Evolutionary conservation across 2,888 invertebrate species (phyloP).

Genomic region (Spialia ferax): DNA sequence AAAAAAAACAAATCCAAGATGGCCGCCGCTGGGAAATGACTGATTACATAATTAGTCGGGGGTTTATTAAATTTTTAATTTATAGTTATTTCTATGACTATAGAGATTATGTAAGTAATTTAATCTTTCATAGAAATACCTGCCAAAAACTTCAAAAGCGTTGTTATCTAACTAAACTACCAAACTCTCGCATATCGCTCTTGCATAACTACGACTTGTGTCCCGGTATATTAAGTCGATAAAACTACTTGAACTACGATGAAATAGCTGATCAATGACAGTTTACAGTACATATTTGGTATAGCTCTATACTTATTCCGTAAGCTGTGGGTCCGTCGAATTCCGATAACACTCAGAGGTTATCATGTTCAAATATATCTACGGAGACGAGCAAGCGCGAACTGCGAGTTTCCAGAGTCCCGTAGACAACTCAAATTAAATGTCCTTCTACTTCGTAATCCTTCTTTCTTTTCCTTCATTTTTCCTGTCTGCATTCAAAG

Average conservation of each 20-base stretch:
- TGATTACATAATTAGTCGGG: too few species aligned
- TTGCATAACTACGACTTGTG: conserved; percentile 10
- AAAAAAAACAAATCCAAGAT: too few species aligned
- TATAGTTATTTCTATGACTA: too few species aligned
- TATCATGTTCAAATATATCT: conserved; percentile 24
- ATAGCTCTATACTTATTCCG: not conserved
- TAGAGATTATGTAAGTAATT: too few species aligned
- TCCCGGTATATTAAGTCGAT: conserved; percentile 21
- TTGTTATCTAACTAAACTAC: too few species aligned
- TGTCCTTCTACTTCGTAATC: too few species aligned
- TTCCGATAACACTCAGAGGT: conserved; percentile 22
- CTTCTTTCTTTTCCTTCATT: too few species aligned
- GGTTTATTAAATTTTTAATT: too few species aligned
- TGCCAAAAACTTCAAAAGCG: not conserved
- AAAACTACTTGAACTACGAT: conserved; percentile 28
- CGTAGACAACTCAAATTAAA: not conserved
- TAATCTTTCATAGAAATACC: too few species aligned
- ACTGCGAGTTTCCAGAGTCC: not conserved
- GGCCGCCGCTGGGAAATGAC: too few species aligned
- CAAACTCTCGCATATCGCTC: too few species aligned
- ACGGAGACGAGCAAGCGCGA: not conserved
- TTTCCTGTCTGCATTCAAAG: too few species aligned
- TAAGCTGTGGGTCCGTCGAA: conserved; percentile 14
- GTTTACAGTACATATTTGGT: conserved; percentile 18
- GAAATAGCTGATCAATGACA: conserved; percentile 21